Evolutionary conservation across 2,888 invertebrate genomes (phyloP).

Genomic region (Lypha dubia): DNA sequence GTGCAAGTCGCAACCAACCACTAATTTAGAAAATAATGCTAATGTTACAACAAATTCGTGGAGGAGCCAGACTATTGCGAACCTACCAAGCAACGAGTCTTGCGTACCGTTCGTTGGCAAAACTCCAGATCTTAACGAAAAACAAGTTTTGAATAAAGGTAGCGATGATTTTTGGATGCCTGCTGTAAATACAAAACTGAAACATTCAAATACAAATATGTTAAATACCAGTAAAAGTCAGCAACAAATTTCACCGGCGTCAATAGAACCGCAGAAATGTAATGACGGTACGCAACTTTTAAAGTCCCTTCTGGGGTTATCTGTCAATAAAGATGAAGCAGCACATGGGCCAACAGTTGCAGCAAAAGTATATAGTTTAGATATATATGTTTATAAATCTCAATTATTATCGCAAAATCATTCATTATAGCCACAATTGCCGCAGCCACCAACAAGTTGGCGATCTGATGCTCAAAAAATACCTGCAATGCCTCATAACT

Average conservation of each 20-base stretch:
- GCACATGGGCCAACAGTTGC: conserved; percentile 28
- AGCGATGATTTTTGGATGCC: conserved; percentile 74
- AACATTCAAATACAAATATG: conserved; percentile 50
- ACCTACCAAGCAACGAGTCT: conserved; percentile 8
- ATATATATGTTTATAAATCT: not conserved
- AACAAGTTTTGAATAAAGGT: conserved; percentile 41
- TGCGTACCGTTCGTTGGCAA: not conserved
- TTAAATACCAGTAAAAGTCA: conserved; percentile 1
- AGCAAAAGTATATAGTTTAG: conserved; percentile 54
- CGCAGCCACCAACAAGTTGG: conserved; percentile 78
- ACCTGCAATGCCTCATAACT: conserved; percentile 12
- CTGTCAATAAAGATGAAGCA: conserved; percentile 9
- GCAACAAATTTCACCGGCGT: not conserved
- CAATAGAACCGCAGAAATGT: conserved; percentile 33
- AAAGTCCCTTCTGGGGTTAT: conserved; percentile 58
- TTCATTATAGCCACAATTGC: conserved; percentile 73
- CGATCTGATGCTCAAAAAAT: conserved; percentile 73
- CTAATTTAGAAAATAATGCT: conserved; percentile 30
- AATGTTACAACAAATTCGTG: conserved; percentile 30
- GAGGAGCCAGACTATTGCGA: not conserved
- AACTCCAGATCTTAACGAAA: conserved; percentile 13
- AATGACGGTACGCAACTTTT: conserved; percentile 55
- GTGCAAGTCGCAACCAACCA: conserved; percentile 17
- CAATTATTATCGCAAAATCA: not conserved
- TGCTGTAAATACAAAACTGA: conserved; percentile 68